A percentile compares a stretch with the other conserved stretches of the same genome.
Evolutionary conservation across 1,140 invertebrate species (phyloP).

Genomic region (Gryllus bimaculatus): DNA sequence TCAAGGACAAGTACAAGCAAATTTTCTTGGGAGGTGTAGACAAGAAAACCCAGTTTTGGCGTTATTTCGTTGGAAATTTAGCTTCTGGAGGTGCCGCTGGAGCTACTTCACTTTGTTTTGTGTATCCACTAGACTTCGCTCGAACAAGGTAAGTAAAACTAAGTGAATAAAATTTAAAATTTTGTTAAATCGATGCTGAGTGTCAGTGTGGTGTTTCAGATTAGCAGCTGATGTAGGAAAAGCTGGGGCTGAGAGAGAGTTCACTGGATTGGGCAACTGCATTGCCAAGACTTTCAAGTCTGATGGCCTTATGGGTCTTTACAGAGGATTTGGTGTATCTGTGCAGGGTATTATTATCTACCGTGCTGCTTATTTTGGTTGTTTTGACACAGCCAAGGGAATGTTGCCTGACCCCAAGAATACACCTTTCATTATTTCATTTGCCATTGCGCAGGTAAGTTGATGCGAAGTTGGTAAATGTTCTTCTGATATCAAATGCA

Average conservation of each 20-base stretch:
- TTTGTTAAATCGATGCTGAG: background rate
- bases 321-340: constrained; percentile 84
- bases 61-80: constrained; percentile 77
- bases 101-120: constrained; percentile 87
- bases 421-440: constrained; percentile 64
- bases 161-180: background rate
- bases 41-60: constrained; percentile 81
- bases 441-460: constrained; percentile 69
- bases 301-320: constrained; percentile 73
- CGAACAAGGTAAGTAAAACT: constrained; percentile 66
- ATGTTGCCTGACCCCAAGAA: constrained; percentile 77
- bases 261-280: constrained; percentile 73
- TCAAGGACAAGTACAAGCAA: constrained; percentile 84
- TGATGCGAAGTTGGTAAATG: background rate
- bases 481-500: too few species aligned
- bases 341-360: constrained; percentile 83
- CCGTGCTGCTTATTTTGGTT: constrained; percentile 85
- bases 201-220: constrained; percentile 32
- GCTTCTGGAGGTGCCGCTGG: constrained; percentile 90
- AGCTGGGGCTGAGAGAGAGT: constrained; percentile 60
- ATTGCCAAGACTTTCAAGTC: constrained; percentile 70
- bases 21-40: constrained; percentile 75
- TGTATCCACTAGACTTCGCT: constrained; percentile 92
- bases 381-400: constrained; percentile 85
- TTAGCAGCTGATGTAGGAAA: constrained; percentile 80